Percentiles rank a stretch among this genome's conserved stretches.
These are phyloP conservation scores for Porites cylindrica DNA, from an alignment of 92 coral and sea anemone genomes.

Conservation along the genomic window DNA sequence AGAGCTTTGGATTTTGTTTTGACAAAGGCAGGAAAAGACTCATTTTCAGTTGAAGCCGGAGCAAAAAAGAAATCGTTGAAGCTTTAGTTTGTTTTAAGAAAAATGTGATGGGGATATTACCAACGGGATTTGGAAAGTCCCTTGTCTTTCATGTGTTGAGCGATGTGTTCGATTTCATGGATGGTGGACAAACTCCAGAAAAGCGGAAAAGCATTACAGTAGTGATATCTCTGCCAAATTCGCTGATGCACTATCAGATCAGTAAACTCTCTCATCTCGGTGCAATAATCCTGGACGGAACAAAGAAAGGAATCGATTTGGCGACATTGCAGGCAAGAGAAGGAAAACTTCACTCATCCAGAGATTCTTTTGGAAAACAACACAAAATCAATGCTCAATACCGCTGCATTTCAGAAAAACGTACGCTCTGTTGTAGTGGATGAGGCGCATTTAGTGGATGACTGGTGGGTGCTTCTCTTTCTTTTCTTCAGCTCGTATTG, in stretches of 20 bases:
- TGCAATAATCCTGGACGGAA: constrained; percentile 21
- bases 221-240: constrained; percentile 61
- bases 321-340: constrained; percentile 7
- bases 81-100: constrained; percentile 15
- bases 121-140: constrained; percentile 70
- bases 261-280: constrained; percentile 40
- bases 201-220: constrained; percentile 7
- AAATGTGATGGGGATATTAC: constrained; percentile 49
- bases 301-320: background rate
- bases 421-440: constrained; percentile 37
- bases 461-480: constrained; percentile 42
- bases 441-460: constrained; percentile 54
- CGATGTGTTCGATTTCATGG: constrained; percentile 40
- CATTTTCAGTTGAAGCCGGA: constrained; percentile 25
- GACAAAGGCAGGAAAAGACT: constrained; percentile 15
- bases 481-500: too few relatives aligned
- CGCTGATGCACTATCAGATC: constrained; percentile 41
- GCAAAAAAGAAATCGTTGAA: constrained; percentile 24
- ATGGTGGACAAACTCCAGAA: background rate
- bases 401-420: constrained; percentile 31
- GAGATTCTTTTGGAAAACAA: constrained; percentile 27
- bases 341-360: constrained; percentile 43
- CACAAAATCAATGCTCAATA: constrained; percentile 14
- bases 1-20: background rate
- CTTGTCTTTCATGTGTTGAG: constrained; percentile 53